Percentiles rank a stretch among this genome's conserved stretches.
Evolutionary conservation across 2,797 vertebrate genomes (phyloP).

Genomic region (Rostrhamus sociabilis): DNA sequence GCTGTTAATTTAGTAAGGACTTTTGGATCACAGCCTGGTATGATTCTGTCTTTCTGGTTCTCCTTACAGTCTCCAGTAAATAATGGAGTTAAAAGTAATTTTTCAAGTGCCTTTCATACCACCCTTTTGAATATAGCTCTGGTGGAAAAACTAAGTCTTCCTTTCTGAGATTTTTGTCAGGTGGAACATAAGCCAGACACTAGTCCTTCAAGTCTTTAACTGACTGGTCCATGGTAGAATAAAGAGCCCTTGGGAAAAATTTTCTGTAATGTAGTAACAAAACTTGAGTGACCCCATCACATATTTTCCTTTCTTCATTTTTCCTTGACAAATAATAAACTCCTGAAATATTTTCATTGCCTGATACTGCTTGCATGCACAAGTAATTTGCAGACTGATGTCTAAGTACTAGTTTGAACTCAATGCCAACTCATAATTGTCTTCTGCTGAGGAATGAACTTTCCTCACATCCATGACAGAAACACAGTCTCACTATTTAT

Average conservation of each 20-base stretch:
- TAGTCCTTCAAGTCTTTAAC: background rate
- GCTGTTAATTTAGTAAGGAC: background rate
- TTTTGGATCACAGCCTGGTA: background rate
- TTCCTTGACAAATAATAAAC: background rate
- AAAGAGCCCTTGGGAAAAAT: background rate
- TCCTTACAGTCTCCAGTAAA: background rate
- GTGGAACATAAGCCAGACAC: background rate
- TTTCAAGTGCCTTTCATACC: background rate
- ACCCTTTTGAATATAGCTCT: background rate
- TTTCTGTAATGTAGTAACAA: background rate
- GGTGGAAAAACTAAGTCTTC: background rate
- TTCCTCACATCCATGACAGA: background rate
- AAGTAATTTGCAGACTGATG: background rate
- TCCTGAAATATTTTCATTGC: background rate
- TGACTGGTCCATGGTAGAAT: background rate
- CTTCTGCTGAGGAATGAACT: background rate
- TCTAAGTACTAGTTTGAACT: background rate
- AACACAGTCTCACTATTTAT: background rate
- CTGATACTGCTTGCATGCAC: background rate
- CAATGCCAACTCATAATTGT: background rate
- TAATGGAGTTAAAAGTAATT: background rate
- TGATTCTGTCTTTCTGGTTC: background rate
- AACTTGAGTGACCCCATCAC: background rate
- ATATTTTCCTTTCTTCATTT: background rate
- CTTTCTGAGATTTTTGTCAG: background rate